A percentile compares a stretch with the other conserved stretches of the same genome.
Conservation (phyloP, 2,797 vertebrate species). For the Sparus aurata region DNA sequence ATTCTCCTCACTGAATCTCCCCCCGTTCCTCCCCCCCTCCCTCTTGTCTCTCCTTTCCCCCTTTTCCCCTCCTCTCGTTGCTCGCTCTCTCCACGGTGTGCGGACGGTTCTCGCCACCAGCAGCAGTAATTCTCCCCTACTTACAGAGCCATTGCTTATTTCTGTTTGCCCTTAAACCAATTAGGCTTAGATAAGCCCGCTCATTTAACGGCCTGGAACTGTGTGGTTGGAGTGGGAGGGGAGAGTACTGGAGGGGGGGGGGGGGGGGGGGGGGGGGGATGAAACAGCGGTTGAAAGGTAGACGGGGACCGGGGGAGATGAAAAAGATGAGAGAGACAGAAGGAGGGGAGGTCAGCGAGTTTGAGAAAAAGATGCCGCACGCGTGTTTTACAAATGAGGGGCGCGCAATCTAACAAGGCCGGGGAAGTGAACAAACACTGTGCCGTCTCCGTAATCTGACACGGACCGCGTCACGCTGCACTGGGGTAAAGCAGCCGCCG, state of each 20-base stretch:
- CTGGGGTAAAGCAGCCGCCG: constrained; percentile 33
- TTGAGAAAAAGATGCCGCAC: constrained; percentile 48
- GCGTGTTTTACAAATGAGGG: constrained; percentile 69
- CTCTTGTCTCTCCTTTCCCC: constrained; percentile 46
- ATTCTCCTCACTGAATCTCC: constrained; percentile 60
- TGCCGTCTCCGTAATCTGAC: constrained; percentile 26
- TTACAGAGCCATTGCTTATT: constrained; percentile 79
- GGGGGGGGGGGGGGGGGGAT: constrained; percentile 30
- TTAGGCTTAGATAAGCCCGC: constrained; percentile 81
- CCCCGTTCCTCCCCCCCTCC: constrained; percentile 24
- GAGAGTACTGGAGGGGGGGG: constrained; percentile 12
- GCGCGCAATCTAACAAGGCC: constrained; percentile 28
- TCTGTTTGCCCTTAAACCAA: constrained; percentile 87
- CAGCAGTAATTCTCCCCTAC: constrained; percentile 80
- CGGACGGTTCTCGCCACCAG: constrained; percentile 77
- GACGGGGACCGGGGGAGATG: constrained; percentile 41
- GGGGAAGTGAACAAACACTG: constrained; percentile 12
- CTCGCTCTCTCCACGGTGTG: constrained; percentile 46
- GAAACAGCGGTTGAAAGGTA: constrained; percentile 51
- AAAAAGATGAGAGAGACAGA: constrained; percentile 48
- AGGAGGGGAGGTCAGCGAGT: constrained; percentile 57
- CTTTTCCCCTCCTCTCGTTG: constrained; percentile 25
- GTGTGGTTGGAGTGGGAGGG: constrained; percentile 42
- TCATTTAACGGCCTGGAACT: constrained; percentile 79
- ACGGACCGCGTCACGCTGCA: constrained; percentile 8